Conservation (phyloP, 1,140 invertebrate genomes). For the Dysdera silvatica region DNA sequence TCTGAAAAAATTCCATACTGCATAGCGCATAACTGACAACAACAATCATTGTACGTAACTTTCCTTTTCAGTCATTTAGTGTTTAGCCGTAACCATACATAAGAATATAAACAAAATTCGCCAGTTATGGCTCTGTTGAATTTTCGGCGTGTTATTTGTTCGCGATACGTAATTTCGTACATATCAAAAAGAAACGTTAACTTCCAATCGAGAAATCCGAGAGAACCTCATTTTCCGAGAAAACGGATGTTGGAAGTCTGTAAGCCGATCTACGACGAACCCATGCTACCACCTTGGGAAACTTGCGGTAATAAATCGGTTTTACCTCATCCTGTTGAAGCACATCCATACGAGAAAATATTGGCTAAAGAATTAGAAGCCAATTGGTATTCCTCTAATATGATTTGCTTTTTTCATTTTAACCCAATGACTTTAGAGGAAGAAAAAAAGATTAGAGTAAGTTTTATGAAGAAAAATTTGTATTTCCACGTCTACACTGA, state of each 20-base stretch:
- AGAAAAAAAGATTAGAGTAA: conserved; percentile 19
- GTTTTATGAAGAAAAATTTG: conserved; percentile 26
- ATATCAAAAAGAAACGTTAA: too few relatives aligned
- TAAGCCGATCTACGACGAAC: conserved; percentile 23
- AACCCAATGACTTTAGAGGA: conserved; percentile 6
- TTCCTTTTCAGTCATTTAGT: too few relatives aligned
- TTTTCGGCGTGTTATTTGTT: too few relatives aligned
- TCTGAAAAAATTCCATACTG: too few relatives aligned
- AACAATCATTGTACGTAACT: too few relatives aligned
- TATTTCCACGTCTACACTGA: conserved; percentile 22
- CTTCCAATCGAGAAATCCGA: conserved; percentile 23
- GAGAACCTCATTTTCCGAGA: conserved; percentile 28
- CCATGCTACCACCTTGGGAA: conserved; percentile 4
- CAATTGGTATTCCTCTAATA: conserved; percentile 14
- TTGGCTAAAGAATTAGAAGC: conserved; percentile 26
- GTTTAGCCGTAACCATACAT: too few relatives aligned
- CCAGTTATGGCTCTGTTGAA: too few relatives aligned
- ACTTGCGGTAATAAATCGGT: conserved; percentile 2
- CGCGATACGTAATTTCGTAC: too few relatives aligned
- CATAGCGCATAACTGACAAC: too few relatives aligned
- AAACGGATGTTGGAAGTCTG: conserved; percentile 33
- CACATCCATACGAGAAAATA: conserved; percentile 31
- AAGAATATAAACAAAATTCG: too few relatives aligned
- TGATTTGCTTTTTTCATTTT: conserved; percentile 31
- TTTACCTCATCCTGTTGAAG: not conserved